A percentile compares a stretch with the other conserved stretches of the same genome.
phyloP scores from a whole-genome alignment of 1,140 invertebrate genomes.

The Orchesella cincta region DNA sequence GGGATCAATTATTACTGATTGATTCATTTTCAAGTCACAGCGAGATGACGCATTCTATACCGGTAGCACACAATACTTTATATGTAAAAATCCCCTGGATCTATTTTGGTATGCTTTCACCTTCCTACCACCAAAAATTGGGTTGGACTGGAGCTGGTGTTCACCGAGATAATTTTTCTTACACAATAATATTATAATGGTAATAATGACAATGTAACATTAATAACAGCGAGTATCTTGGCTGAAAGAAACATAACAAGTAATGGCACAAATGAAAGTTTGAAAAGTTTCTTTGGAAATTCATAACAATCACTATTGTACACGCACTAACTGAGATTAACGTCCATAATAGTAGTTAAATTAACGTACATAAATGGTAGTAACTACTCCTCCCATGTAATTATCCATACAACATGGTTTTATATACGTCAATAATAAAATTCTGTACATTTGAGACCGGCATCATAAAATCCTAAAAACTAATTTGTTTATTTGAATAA shows the following conservation, averaged over 20 bases:
- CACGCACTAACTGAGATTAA: neutral
- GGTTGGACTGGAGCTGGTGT: too few relatives aligned
- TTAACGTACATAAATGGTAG: neutral
- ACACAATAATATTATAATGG: neutral
- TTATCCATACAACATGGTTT: too few relatives aligned
- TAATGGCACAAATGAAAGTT: conserved; percentile 30
- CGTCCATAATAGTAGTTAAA: neutral
- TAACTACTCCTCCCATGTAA: too few relatives aligned
- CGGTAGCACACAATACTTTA: too few relatives aligned
- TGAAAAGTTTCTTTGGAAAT: neutral
- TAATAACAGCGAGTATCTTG: conserved; percentile 23
- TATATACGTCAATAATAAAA: conserved; percentile 9
- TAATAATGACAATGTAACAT: conserved; percentile 23
- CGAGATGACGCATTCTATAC: too few relatives aligned
- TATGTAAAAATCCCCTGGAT: too few relatives aligned
- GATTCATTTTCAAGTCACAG: too few relatives aligned
- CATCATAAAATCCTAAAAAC: neutral
- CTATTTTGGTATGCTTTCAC: too few relatives aligned
- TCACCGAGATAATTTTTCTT: too few relatives aligned
- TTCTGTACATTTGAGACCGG: conserved; percentile 15
- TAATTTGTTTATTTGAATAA: too few relatives aligned
- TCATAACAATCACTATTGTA: neutral
- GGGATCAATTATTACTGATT: too few relatives aligned
- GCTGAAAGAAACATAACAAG: conserved; percentile 21
- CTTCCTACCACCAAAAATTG: too few relatives aligned